A percentile compares a stretch with the other conserved stretches of the same genome.
Conservation (phyloP, 2,888 invertebrate genomes). For the Agrilus mali region DNA sequence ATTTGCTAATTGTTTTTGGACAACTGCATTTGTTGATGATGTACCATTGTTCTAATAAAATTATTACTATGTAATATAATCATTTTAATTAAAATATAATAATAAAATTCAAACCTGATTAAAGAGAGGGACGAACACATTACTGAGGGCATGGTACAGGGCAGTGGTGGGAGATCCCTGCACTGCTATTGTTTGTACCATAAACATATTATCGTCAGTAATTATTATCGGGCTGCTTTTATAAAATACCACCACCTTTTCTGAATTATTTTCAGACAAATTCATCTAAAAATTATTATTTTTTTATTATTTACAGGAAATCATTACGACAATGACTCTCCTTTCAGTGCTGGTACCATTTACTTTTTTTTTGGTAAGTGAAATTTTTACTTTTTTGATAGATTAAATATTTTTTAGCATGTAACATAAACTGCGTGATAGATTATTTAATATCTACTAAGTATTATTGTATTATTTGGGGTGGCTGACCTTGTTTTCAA, state of each 20-base stretch:
- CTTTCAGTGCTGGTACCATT: no score
- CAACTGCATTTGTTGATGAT: constrained; percentile 18
- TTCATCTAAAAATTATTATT: constrained; percentile 15
- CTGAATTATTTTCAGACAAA: neutral
- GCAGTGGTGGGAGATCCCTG: constrained; percentile 44
- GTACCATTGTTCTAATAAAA: constrained; percentile 16
- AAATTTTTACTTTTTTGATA: no score
- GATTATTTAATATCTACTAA: no score
- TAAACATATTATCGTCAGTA: constrained; percentile 44
- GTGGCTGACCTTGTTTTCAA: no score
- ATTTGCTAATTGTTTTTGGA: constrained; percentile 26
- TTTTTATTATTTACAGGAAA: constrained; percentile 23
- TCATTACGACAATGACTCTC: neutral
- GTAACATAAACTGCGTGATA: no score
- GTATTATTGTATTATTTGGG: no score
- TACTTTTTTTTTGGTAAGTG: no score
- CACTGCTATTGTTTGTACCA: constrained; percentile 46
- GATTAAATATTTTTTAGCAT: no score
- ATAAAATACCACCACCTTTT: constrained; percentile 41
- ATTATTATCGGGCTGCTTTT: constrained; percentile 45
- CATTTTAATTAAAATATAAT: constrained; percentile 1
- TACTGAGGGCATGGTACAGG: constrained; percentile 47
- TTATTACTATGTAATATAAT: constrained; percentile 7
- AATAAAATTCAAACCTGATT: constrained; percentile 17
- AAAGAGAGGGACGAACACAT: constrained; percentile 40